Evolutionary conservation across 2,888 invertebrate species (phyloP), one percentile per base, ranked within the genome.

Genomic region (Acleris holmiana): DNA sequence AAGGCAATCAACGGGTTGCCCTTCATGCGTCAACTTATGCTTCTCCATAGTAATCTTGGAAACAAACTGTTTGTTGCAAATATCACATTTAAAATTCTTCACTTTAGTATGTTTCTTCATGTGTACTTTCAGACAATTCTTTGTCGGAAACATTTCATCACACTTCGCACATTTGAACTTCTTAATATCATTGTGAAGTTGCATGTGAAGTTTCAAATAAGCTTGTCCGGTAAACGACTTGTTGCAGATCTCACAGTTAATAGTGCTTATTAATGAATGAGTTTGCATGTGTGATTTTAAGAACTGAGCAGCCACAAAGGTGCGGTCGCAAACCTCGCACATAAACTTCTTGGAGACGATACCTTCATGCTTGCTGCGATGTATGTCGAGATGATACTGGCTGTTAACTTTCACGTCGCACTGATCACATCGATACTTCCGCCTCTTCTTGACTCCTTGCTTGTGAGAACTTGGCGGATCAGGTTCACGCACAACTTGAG

Each of bases 51-150:
- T 92, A 2, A 92, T 89, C 75, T 91, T 92, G 0, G 92, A 92
- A 0, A 92, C 92, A 76, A 92, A 92, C 25, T 86, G 73, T 77
- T 92, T 92, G 48, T 84, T 84, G 68, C 92, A 92, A 53, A 82
- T 86, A 62, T 92, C 92, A 49, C 92, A 92, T 71, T 91, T 91
- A 66, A 91, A 91, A 70, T 92, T 92, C 82, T 92, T 92, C 0
- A 91, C 90, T 73, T 92, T 92, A 0, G 91, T 88, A 67, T 92
- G 92, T 66, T 92, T 92, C 61, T 92, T 92, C 92, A 92, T 91
- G 72, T 92, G 92, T 3, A 85, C 81, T 78, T 92, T 92, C 25
- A 92, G 73, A 69, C 92, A 92, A 69, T 91, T 92, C 71, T 92
- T 92, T 0, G 92, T 92, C 0, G 91, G 92, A 44, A 92, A 84